A percentile compares a stretch with the other conserved stretches of the same genome.
Conservation (phyloP, 2,797 vertebrate genomes). For the Tympanoctomys barrerae region DNA sequence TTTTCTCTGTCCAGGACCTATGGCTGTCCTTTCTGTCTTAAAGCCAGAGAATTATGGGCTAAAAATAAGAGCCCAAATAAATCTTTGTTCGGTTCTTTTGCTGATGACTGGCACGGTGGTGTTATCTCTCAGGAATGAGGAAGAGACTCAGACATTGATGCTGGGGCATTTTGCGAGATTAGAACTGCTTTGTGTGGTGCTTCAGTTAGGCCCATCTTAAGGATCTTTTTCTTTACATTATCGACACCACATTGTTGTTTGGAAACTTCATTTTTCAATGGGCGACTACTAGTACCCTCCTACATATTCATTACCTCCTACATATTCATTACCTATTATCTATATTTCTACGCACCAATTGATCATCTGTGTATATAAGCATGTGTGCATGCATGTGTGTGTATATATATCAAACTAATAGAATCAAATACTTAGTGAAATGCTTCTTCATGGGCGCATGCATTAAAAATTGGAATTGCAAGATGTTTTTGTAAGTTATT, state of each 20-base stretch:
- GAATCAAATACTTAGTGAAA: constrained; percentile 33
- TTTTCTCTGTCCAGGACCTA: neutral
- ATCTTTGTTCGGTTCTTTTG: neutral
- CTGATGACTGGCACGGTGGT: neutral
- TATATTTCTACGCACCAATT: neutral
- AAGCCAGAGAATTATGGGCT: neutral
- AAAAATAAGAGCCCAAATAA: neutral
- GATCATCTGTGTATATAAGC: no score
- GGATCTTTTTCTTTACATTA: constrained; percentile 12
- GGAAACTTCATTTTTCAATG: constrained; percentile 32
- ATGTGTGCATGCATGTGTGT: neutral
- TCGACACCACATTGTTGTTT: neutral
- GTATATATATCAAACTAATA: neutral
- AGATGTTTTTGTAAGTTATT: constrained; percentile 36
- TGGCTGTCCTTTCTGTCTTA: neutral
- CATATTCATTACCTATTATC: neutral
- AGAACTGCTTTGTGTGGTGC: neutral
- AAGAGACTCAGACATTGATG: neutral
- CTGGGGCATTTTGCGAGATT: neutral
- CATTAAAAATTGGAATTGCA: neutral
- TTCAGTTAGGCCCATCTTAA: constrained; percentile 38
- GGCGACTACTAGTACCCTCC: neutral
- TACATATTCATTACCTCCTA: neutral
- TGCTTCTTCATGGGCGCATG: constrained; percentile 44
- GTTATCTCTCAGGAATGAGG: neutral